Evolutionary conservation across 2,113 vertebrate species (phyloP).

Genomic region (Acanthochromis polyacanthus): DNA sequence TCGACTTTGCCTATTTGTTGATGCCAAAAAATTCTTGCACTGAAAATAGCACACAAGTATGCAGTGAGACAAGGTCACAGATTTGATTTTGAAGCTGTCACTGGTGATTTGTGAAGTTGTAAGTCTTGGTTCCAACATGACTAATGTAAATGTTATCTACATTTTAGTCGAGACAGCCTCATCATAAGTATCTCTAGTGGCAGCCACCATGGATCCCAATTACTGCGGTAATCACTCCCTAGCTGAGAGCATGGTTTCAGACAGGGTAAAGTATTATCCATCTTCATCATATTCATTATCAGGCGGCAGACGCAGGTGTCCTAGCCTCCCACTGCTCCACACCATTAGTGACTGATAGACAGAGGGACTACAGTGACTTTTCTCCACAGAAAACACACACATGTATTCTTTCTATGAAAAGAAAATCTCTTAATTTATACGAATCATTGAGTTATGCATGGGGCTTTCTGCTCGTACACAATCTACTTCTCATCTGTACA

Average conservation of each 20-base stretch:
- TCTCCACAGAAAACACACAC: constrained; percentile 42
- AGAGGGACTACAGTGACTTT: constrained; percentile 54
- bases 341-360: constrained; percentile 76
- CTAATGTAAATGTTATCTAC: constrained; percentile 64
- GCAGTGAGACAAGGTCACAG: constrained; percentile 19
- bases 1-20: not conserved
- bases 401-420: not conserved
- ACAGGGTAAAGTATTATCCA: constrained; percentile 74
- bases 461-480: not conserved
- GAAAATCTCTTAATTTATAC: constrained; percentile 26
- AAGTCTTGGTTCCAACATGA: constrained; percentile 41
- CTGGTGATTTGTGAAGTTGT: constrained; percentile 44
- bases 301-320: constrained; percentile 77
- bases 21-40: not conserved
- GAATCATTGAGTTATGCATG: constrained; percentile 19
- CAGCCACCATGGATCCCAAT: constrained; percentile 69
- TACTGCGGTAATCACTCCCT: constrained; percentile 76
- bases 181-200: constrained; percentile 56
- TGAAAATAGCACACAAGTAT: not conserved
- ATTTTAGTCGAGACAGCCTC: constrained; percentile 49
- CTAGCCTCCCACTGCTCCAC: constrained; percentile 71
- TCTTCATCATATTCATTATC: constrained; percentile 84
- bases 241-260: constrained; percentile 67
- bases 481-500: constrained; percentile 23
- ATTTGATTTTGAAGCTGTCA: constrained; percentile 43